A percentile compares a stretch with the other conserved stretches of the same genome.
Conservation (phyloP, 1,140 invertebrate species). For the Eriosoma lanigerum region DNA sequence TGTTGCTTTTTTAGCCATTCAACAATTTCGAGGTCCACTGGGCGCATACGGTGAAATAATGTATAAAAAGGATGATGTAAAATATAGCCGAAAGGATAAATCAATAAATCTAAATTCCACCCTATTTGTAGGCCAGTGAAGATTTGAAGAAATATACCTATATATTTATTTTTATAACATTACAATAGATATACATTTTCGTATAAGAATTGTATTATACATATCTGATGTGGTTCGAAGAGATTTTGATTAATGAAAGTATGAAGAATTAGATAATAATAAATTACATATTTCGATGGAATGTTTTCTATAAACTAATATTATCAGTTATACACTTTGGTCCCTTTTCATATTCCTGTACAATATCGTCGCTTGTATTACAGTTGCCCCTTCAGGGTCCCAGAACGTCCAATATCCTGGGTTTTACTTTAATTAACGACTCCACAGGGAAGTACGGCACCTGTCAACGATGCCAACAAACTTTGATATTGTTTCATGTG, state of each 20-base stretch:
- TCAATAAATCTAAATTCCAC: constrained; percentile 36
- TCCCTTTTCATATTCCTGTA: not conserved
- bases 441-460: constrained; percentile 10
- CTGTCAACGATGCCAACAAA: not conserved
- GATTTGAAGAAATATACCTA: not conserved
- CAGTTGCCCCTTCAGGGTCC: not conserved
- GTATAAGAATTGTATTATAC: not conserved
- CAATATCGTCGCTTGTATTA: not conserved
- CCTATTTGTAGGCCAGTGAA: not conserved
- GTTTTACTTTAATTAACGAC: constrained; percentile 28
- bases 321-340: not conserved
- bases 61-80: constrained; percentile 18
- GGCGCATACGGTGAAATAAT: not conserved
- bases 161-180: not conserved
- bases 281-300: not conserved
- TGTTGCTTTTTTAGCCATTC: not conserved
- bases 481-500: not conserved
- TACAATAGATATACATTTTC: not conserved
- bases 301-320: not conserved
- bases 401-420: not conserved
- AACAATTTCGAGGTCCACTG: constrained; percentile 21
- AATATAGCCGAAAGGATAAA: not conserved
- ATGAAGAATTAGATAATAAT: not conserved
- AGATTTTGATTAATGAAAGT: constrained; percentile 16
- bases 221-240: not conserved